Evolutionary conservation across 1,140 invertebrate species (phyloP).

Genomic region (Doryteuthis pealeii): DNA sequence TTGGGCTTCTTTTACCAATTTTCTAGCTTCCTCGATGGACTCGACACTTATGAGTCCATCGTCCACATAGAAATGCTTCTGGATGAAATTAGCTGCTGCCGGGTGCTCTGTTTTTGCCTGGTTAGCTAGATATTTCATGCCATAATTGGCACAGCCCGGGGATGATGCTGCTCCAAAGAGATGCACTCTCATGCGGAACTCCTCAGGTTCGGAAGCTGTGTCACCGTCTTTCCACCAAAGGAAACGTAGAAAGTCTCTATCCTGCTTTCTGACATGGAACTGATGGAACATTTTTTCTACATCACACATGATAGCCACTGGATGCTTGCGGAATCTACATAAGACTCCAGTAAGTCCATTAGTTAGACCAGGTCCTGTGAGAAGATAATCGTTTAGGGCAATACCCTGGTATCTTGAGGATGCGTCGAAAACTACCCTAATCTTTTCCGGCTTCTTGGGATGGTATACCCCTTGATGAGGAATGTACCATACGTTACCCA

Average conservation of each 20-base stretch:
- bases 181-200: slow-evolving; percentile 30
- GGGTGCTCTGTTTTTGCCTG: background rate
- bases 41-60: slow-evolving; percentile 24
- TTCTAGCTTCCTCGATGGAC: slow-evolving; percentile 20
- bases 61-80: slow-evolving; percentile 33
- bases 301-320: slow-evolving; percentile 35
- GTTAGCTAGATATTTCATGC: slow-evolving; percentile 18
- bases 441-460: too few relatives aligned
- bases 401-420: too few relatives aligned
- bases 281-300: slow-evolving; percentile 36
- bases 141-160: slow-evolving; percentile 32
- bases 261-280: slow-evolving; percentile 16
- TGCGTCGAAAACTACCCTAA: too few relatives aligned
- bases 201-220: slow-evolving; percentile 16
- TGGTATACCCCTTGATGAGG: too few relatives aligned
- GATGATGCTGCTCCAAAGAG: slow-evolving; percentile 33
- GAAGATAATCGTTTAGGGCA: too few relatives aligned
- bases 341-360: slow-evolving; percentile 31
- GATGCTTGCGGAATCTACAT: slow-evolving; percentile 28
- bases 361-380: slow-evolving; percentile 35
- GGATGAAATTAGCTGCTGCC: slow-evolving; percentile 19
- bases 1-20: slow-evolving; percentile 13
- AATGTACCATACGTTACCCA: too few relatives aligned
- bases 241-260: slow-evolving; percentile 23
- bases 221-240: slow-evolving; percentile 28